Evolutionary conservation across 2,888 invertebrate genomes (phyloP).

Genomic region (Drosophila antonietae): DNA sequence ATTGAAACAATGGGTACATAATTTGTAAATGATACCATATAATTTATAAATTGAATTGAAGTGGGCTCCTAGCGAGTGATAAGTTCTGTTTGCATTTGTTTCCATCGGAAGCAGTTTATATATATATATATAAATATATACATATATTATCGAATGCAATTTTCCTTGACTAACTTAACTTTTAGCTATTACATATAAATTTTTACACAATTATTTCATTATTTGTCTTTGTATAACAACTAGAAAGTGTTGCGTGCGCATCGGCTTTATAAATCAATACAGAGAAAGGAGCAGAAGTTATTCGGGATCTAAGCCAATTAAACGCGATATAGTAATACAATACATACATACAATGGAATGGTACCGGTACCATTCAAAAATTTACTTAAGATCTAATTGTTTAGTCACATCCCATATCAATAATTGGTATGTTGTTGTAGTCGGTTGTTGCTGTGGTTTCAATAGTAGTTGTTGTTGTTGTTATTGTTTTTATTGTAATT

Average conservation of each 20-base stretch:
- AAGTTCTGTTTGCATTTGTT: constrained; percentile 58
- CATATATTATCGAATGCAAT: constrained; percentile 61
- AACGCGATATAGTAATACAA: constrained; percentile 49
- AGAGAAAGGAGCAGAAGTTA: constrained; percentile 19
- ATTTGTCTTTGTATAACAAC: constrained; percentile 80
- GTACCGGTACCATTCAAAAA: constrained; percentile 38
- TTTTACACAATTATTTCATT: constrained; percentile 68
- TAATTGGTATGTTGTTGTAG: constrained; percentile 8
- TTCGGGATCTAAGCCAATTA: constrained; percentile 35
- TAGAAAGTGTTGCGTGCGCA: constrained; percentile 68
- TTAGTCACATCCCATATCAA: constrained; percentile 45
- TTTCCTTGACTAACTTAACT: constrained; percentile 74
- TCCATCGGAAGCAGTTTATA: constrained; percentile 42
- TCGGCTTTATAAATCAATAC: constrained; percentile 34
- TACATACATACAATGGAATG: constrained; percentile 28
- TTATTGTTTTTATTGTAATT: constrained; percentile 54
- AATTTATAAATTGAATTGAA: constrained; percentile 52
- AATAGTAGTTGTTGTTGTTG: constrained; percentile 51
- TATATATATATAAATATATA: constrained; percentile 41
- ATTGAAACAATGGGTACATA: constrained; percentile 61
- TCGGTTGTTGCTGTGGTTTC: constrained; percentile 33
- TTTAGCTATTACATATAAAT: constrained; percentile 77
- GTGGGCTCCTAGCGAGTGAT: constrained; percentile 66
- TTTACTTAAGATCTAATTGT: constrained; percentile 61
- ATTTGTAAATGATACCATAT: constrained; percentile 49